phyloP scores from a whole-genome alignment of 2,113 vertebrate genomes.

The Chauna torquata region DNA sequence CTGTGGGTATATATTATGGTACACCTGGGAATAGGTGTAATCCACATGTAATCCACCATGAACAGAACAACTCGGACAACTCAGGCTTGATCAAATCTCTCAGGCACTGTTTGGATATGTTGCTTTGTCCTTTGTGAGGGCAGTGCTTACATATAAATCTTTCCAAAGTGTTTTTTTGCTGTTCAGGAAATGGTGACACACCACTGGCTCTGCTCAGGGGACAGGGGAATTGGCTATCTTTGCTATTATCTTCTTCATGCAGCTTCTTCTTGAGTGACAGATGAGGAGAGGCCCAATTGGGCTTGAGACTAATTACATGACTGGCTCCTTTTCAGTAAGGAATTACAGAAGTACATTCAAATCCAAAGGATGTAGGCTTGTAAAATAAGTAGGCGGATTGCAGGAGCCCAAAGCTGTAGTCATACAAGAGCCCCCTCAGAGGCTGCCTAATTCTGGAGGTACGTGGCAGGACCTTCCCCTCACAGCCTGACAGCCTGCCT shows the following conservation, averaged over 20 bases:
- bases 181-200: background rate
- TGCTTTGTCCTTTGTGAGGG: background rate
- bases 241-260: background rate
- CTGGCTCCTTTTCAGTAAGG: background rate
- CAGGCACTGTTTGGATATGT: background rate
- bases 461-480: background rate
- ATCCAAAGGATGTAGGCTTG: fast-evolving
- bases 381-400: background rate
- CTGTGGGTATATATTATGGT: background rate
- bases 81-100: background rate
- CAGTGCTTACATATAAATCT: background rate
- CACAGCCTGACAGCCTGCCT: background rate
- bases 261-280: background rate
- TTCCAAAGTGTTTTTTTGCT: background rate
- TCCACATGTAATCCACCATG: background rate
- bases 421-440: background rate
- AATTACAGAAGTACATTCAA: background rate
- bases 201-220: background rate
- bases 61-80: background rate
- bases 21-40: background rate
- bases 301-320: background rate
- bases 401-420: background rate
- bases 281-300: background rate
- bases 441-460: background rate
- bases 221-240: background rate